A percentile compares a stretch with the other conserved stretches of the same genome.
These are phyloP conservation scores for Rhynchonycteris naso DNA, from an alignment of 2,797 vertebrate genomes.

Conservation along the genomic window DNA sequence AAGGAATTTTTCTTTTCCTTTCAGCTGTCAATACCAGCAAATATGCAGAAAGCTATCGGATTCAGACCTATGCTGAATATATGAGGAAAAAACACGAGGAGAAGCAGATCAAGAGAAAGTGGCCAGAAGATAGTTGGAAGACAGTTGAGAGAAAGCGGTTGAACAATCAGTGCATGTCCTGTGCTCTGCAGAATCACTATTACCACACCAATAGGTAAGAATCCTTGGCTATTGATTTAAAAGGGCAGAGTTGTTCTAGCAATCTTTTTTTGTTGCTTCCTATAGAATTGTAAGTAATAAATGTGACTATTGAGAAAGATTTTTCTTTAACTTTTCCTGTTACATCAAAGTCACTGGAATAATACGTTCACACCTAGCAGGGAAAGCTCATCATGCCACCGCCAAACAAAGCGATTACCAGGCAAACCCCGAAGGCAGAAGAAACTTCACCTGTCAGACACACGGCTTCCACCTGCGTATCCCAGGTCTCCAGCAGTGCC, in stretches of 20 bases:
- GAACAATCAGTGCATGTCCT: slow-evolving; percentile 87
- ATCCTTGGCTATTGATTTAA: background rate
- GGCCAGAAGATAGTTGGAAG: slow-evolving; percentile 93
- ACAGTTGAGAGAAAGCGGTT: slow-evolving; percentile 86
- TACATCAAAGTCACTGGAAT: background rate
- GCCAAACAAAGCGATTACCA: no score
- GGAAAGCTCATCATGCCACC: no score
- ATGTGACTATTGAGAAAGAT: background rate
- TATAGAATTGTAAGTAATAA: background rate
- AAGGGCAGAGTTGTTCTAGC: background rate
- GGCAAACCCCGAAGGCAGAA: no score
- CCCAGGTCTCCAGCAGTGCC: no score
- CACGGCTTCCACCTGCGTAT: no score
- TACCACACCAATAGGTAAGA: slow-evolving; percentile 84
- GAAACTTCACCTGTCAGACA: no score
- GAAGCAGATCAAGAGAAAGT: slow-evolving; percentile 88
- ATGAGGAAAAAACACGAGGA: slow-evolving; percentile 90
- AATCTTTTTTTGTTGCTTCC: background rate
- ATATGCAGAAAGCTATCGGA: slow-evolving; percentile 98
- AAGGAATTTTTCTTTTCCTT: slow-evolving; percentile 62
- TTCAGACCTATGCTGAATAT: slow-evolving; percentile 98
- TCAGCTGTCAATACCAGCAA: slow-evolving; percentile 97
- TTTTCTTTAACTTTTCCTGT: background rate
- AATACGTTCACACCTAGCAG: no score
- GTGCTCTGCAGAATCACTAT: slow-evolving; percentile 78